These are phyloP conservation scores for Chydorus sphaericus DNA, from an alignment of 2,888 invertebrate genomes.

Conservation along the genomic window DNA sequence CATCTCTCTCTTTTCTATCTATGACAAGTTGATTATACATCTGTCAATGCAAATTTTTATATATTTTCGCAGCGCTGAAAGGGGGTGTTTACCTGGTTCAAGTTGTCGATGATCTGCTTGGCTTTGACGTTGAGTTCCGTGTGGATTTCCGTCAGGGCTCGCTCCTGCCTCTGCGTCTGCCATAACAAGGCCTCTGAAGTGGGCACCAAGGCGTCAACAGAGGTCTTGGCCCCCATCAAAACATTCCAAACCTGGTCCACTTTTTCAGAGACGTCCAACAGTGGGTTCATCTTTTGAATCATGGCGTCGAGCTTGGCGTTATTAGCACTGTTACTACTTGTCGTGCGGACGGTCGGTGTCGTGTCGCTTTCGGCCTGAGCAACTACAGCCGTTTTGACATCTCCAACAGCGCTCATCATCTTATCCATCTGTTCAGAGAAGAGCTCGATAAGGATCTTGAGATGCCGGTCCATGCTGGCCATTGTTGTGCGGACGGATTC, in stretches of 20 bases:
- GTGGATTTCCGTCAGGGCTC: constrained; percentile 74
- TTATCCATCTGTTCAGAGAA: constrained; percentile 68
- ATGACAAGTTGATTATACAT: too few species aligned
- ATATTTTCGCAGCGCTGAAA: too few species aligned
- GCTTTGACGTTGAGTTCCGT: constrained; percentile 65
- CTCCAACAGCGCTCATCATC: constrained; percentile 59
- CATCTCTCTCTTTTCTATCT: too few species aligned
- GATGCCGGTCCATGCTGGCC: constrained; percentile 59
- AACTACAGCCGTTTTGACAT: constrained; percentile 68
- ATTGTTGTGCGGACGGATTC: constrained; percentile 63
- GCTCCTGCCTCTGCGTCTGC: constrained; percentile 70
- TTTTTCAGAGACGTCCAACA: constrained; percentile 70
- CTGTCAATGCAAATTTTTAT: too few species aligned
- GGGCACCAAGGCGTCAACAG: constrained; percentile 68
- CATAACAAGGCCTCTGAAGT: constrained; percentile 73
- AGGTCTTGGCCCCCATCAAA: constrained; percentile 73
- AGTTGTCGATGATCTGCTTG: constrained; percentile 70
- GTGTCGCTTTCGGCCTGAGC: constrained; percentile 25
- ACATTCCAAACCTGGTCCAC: constrained; percentile 87
- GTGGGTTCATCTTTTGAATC: constrained; percentile 67
- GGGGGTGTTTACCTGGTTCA: constrained; percentile 48
- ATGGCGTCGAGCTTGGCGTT: constrained; percentile 64
- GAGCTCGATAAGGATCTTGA: constrained; percentile 69
- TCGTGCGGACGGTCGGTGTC: neutral
- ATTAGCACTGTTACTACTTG: neutral